Evolutionary conservation across 2,888 invertebrate species (phyloP), one percentile per base, ranked within the genome.

Genomic region (Drosophila nr. perissopoda): DNA sequence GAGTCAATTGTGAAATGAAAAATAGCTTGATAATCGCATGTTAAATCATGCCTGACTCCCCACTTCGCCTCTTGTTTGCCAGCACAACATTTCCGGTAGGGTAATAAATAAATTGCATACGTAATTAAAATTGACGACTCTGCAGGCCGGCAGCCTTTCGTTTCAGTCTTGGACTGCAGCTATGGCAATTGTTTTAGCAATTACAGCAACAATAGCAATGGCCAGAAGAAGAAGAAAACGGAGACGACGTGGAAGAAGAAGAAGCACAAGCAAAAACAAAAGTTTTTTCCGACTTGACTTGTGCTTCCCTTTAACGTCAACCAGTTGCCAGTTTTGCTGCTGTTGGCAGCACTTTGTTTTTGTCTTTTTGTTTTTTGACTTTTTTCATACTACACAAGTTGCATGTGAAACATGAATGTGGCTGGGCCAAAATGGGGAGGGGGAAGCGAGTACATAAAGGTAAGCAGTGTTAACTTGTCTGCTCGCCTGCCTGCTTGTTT

Each of bases 81-180:
- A 53, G 90, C 90, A 85, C 85, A 87, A 87, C 88, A 89, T 86
- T 87, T 87, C 90, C 87, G 89, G 82, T 69, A 80, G 80, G 88
- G 87, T 90, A 87, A 87, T 87, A 90, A 87, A 89, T 87, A 87
- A 87, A 87, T 89, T 89, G 87, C 87, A 88, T 87, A 90, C 90
- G 90, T 90, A 87, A 87, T 87, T 87, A 87, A 90, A 87, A 90
- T 87, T 89, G 90, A 90, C 87, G 89, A 90, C 83, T 82, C 69
- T 73, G 87, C 82, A 82, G 78, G 69, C 62, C 78, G 16, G 69
- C 62, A 74, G 21, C 27, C 34, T 54, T 71, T 56, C 59, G 64
- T 40, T 65, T 68, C 33, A 42, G 36, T 27, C 49, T 63, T 51
- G 54, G 57, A 40, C 27, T 25, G 54, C 60, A 45, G 45, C 66